Percentiles rank a stretch among this genome's conserved stretches.
Evolutionary conservation across 2,797 vertebrate species (phyloP).

Genomic region (Columba guinea): DNA sequence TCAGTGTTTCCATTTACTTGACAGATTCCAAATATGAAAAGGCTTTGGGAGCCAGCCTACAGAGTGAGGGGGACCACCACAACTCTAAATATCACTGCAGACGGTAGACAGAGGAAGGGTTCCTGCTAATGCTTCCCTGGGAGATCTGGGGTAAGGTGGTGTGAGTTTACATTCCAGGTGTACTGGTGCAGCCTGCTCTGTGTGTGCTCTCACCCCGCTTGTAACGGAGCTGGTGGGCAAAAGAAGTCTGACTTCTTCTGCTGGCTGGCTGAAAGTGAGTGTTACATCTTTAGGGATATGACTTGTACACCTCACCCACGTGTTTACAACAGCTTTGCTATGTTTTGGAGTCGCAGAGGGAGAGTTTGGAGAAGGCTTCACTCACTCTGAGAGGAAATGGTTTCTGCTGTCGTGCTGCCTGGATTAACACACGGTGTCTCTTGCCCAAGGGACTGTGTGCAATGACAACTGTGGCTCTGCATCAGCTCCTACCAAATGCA

Average conservation of each 20-base stretch:
- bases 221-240: neutral
- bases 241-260: neutral
- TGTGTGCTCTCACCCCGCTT: neutral
- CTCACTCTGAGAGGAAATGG: neutral
- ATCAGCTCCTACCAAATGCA: neutral
- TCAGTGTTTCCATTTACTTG: neutral
- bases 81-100: neutral
- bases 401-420: neutral
- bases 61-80: fast-evolving
- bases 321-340: neutral
- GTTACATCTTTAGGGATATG: neutral
- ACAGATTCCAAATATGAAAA: neutral
- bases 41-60: neutral
- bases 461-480: neutral
- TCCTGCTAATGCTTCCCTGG: neutral
- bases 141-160: neutral
- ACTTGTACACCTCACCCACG: neutral
- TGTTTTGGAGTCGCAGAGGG: neutral
- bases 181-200: neutral
- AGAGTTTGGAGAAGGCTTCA: neutral
- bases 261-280: neutral
- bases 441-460: neutral
- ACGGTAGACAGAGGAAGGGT: neutral
- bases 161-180: neutral
- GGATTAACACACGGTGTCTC: fast-evolving